These are phyloP conservation scores for Trachythela sp. DNA, from an alignment of 64 coral and sea anemone genomes.

Conservation along the genomic window DNA sequence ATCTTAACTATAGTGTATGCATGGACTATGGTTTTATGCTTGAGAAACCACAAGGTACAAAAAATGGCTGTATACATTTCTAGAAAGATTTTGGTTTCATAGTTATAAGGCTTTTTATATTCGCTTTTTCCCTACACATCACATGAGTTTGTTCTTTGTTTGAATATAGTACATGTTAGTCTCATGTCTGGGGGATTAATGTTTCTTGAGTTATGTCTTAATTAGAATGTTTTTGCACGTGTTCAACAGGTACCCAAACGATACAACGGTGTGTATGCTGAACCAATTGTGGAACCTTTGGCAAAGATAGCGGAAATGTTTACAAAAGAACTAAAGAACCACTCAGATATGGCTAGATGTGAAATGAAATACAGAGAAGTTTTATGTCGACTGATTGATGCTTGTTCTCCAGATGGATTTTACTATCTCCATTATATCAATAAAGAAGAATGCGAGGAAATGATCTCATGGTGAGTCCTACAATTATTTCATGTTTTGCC, in stretches of 20 bases:
- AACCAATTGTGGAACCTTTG: not conserved
- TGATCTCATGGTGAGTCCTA: not conserved
- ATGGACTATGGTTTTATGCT: too few relatives aligned
- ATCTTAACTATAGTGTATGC: too few relatives aligned
- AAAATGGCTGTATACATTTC: too few relatives aligned
- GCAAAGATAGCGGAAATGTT: not conserved
- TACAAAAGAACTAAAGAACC: not conserved
- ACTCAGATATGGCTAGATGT: not conserved
- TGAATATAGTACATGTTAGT: not conserved
- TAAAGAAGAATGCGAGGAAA: not conserved
- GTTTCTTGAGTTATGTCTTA: not conserved
- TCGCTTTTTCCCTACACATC: not conserved
- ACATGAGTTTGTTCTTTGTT: not conserved
- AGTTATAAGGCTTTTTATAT: not conserved
- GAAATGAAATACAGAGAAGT: constrained; percentile 4
- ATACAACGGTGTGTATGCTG: not conserved
- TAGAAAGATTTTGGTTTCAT: not conserved
- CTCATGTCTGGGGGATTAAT: not conserved
- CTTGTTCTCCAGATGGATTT: not conserved
- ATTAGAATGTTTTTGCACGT: not conserved
- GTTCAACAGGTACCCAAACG: not conserved
- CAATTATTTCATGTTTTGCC: not conserved
- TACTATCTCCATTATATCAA: not conserved
- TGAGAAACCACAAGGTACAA: too few relatives aligned
- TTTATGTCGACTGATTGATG: not conserved